Conservation (phyloP, 1,140 invertebrate genomes). For the Diploscapter pachys region DNA sequence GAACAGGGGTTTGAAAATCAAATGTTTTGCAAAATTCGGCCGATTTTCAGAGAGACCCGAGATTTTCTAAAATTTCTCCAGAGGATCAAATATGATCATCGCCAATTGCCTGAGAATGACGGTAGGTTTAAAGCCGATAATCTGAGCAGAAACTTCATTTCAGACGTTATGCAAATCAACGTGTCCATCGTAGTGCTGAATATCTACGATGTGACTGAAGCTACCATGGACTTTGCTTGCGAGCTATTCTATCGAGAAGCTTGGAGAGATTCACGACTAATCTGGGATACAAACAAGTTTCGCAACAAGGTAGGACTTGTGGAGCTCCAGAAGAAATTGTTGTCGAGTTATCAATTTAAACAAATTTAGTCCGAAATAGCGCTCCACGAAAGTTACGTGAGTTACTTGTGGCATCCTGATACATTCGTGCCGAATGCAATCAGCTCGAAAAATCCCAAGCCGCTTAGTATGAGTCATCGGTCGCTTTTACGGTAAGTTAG, state of each 20-base stretch:
- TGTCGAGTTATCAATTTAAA: too few relatives aligned
- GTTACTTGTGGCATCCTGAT: conserved; percentile 44
- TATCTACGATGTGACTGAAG: conserved; percentile 54
- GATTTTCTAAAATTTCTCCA: conserved; percentile 56
- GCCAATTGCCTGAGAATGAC: conserved; percentile 48
- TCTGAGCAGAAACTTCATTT: conserved; percentile 34
- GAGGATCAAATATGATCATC: conserved; percentile 55
- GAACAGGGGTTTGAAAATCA: too few relatives aligned
- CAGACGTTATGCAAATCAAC: conserved; percentile 7
- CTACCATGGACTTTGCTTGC: conserved; percentile 57
- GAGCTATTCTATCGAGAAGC: conserved; percentile 57
- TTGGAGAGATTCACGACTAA: conserved; percentile 49
- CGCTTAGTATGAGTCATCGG: conserved; percentile 47
- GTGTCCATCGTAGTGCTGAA: conserved; percentile 56
- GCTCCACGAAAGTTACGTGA: conserved; percentile 42
- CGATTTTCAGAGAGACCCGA: conserved; percentile 53
- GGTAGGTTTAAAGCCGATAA: not conserved
- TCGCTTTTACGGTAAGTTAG: conserved; percentile 34
- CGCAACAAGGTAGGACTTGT: conserved; percentile 36
- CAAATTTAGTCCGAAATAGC: conserved; percentile 33
- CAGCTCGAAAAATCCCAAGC: conserved; percentile 46
- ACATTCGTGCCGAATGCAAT: conserved; percentile 49
- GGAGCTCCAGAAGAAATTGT: too few relatives aligned
- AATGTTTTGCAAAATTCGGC: too few relatives aligned
- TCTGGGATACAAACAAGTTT: conserved; percentile 48